phyloP scores from a whole-genome alignment of 2,113 vertebrate genomes.

The Crocuta crocuta region DNA sequence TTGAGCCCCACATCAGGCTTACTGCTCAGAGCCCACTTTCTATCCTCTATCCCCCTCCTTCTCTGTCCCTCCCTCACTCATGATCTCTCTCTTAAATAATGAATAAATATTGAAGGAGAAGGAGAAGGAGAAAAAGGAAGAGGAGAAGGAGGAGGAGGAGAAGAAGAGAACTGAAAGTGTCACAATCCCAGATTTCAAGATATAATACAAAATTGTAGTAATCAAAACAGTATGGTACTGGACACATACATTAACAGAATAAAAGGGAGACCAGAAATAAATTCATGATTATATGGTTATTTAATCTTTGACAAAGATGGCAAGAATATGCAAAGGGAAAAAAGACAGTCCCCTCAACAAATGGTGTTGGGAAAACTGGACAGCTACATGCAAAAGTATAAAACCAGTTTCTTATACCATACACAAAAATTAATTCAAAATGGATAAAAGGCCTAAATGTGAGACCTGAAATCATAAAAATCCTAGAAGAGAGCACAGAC shows the following conservation, averaged over 20 bases:
- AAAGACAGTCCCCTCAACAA: neutral
- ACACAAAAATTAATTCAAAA: neutral
- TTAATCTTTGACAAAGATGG: neutral
- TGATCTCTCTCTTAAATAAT: too few relatives aligned
- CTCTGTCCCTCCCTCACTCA: too few relatives aligned
- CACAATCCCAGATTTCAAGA: neutral
- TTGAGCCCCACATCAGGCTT: too few relatives aligned
- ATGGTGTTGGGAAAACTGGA: neutral
- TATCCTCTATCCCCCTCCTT: too few relatives aligned
- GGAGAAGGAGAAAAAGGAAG: too few relatives aligned
- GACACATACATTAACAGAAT: neutral
- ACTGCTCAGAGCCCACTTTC: too few relatives aligned
- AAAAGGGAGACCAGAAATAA: neutral
- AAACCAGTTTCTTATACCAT: neutral
- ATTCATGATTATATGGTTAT: neutral
- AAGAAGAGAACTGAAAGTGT: neutral
- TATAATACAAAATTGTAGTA: neutral
- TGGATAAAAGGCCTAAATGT: neutral
- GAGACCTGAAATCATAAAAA: neutral
- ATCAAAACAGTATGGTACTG: neutral
- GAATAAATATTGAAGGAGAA: too few relatives aligned
- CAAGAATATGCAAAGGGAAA: neutral
- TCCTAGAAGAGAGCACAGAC: neutral
- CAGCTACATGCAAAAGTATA: neutral
- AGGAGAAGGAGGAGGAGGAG: neutral